Base-by-base conservation (phyloP, 2,888 invertebrate species). In the Invenusta paracnida region DNA sequence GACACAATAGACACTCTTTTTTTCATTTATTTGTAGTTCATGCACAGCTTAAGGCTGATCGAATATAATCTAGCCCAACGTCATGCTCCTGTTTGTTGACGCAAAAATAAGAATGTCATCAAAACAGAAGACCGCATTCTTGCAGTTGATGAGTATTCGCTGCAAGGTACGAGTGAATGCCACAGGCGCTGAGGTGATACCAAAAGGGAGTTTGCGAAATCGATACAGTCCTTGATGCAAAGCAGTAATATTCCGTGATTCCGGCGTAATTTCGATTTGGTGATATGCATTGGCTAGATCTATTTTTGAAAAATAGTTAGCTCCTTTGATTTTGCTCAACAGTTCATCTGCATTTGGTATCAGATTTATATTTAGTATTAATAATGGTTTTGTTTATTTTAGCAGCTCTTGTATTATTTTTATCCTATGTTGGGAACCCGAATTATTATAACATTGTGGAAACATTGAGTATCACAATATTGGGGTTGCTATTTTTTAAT, bases 51-150 rank as follows among this genome's bases (percentile, higher is more conserved):
- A 82, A 23, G 30, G 82, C 82, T 82, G 29, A 29, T 82, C 17
- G 29, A 30, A 82, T 30, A 25, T 29, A 13, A 82, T 82, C 30
- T 29, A 30, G 29, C 29, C 2, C n/a, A 2, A 82, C 82, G 29
- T 82, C 29, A 29, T 29, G 30, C 29, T 28, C 82, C 29, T 11
- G 13, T 29, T 82, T 2, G 82, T 82, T 29, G 82, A 82, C 29
- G 82, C 82, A 82, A 82, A 82, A 82, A 82, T 82, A 29, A 82
- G 82, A 23, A 82, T 82, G 30, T 82, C 82, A 5, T 82, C 82
- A 30, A 29, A 82, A 30, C 28, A 82, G 30, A 30, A 29, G 30
- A 82, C 28, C 5, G 82, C 30, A 82, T 82, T 82, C 29, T 29
- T 30, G 30, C 82, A 82, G 29, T 82, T 82, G 29, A 30, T 1